Evolutionary conservation across 1,140 invertebrate species (phyloP).

Genomic region (Ptiloglossa arizonensis): DNA sequence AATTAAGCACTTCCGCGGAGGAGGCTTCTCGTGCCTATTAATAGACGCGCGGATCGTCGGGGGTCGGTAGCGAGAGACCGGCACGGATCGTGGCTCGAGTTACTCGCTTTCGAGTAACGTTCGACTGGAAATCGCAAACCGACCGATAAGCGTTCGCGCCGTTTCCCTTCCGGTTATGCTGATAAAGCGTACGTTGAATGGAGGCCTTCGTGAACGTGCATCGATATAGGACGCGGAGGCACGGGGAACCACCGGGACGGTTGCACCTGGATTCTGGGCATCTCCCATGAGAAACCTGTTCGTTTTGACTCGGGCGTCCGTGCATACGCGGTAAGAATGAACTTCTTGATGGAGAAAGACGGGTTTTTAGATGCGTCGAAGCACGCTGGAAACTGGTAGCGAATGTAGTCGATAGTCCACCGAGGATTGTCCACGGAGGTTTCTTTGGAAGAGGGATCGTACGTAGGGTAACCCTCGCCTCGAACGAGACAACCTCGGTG

Average conservation of each 20-base stretch:
- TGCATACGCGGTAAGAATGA: not conserved
- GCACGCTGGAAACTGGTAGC: not conserved
- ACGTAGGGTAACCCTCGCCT: too few species aligned
- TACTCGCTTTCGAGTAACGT: constrained; percentile 34
- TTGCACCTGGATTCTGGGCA: constrained; percentile 25
- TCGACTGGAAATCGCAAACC: constrained; percentile 11
- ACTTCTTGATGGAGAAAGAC: constrained; percentile 25
- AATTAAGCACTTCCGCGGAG: constrained; percentile 48
- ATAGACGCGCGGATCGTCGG: too few species aligned
- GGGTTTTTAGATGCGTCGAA: not conserved
- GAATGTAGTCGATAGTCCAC: not conserved
- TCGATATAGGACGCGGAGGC: constrained; percentile 44
- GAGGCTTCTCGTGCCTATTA: constrained; percentile 35
- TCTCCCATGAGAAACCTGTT: constrained; percentile 43
- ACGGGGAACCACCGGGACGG: not conserved
- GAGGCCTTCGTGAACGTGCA: constrained; percentile 15
- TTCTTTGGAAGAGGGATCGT: not conserved
- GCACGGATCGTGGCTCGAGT: constrained; percentile 39
- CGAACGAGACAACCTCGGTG: too few species aligned
- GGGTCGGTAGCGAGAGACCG: not conserved
- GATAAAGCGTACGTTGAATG: constrained; percentile 45
- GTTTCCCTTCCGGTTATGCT: constrained; percentile 58
- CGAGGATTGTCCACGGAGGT: not conserved
- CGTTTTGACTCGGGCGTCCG: constrained; percentile 26
- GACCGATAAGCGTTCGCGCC: constrained; percentile 35